Evolutionary conservation across 2,797 vertebrate genomes (phyloP), one percentile per base, ranked within the genome.

Genomic region (Taeniopygia guttata): DNA sequence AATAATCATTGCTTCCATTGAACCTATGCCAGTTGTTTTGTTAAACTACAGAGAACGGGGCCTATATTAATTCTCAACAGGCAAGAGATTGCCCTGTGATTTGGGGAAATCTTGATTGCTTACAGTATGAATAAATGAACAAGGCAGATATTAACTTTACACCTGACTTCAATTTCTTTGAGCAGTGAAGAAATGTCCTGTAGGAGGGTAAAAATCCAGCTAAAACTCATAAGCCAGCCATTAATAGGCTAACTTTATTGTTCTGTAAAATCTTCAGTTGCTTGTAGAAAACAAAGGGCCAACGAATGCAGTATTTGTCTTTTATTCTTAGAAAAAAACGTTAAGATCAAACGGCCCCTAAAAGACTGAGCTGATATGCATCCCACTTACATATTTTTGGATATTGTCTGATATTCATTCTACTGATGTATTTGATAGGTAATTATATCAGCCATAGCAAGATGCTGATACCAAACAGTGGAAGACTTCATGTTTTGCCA

Each of bases 121-220:
- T 97, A 91, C 59, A 69, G 75, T 94, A 91, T 84, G 92, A 97
- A 83, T 95, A 95, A 96, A 96, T 91, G 94, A 95, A 80, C 93
- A 64, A 75, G 91, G 93, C 69, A 92, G 95, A 80, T 95, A 96
- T 95, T 89, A 95, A 94, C 88, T 97, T 94, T 93, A 90, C 60
- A 92, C 89, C 92, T 85, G 95, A 95, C 93, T 97, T 96, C 81
- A 84, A 58, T 89, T 96, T 97, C 85, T 77, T 77, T 82, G 89
- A 81, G 95, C 91, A 82, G 60, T 70, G 58, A 73, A 95, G 89
- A 82, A 83, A 94, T 80, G 63, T 95, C 89, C 94, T 94, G 90
- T 84, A 95, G 92, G 59, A 94, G 52, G 59, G 46, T 89, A 94
- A 95, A 84, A 76, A 13, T 48, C 52, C 74, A 89, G 63, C 93